These are phyloP conservation scores for Bettongia penicillata DNA, from an alignment of 2,113 vertebrate genomes.

Conservation along the genomic window DNA sequence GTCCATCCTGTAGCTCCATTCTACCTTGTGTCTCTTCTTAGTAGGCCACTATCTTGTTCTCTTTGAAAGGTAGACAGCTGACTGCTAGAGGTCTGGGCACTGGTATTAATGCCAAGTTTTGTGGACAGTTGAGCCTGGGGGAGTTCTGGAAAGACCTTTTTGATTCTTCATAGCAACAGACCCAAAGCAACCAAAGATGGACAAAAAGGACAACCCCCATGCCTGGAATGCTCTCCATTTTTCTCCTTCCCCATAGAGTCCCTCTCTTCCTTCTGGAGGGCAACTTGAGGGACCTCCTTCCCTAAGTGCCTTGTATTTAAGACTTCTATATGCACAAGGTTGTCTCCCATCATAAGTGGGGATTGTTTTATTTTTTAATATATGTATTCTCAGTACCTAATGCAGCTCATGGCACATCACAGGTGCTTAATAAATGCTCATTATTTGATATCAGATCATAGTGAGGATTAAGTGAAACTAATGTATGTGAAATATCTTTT, in stretches of 20 bases:
- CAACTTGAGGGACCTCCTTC: background rate
- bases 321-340: background rate
- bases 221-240: background rate
- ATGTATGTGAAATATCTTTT: background rate
- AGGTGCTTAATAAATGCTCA: background rate
- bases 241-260: background rate
- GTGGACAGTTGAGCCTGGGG: background rate
- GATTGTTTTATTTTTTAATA: background rate
- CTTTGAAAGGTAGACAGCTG: background rate
- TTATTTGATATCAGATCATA: background rate
- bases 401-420: too few species aligned
- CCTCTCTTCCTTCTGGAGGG: background rate
- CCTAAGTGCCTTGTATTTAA: background rate
- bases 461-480: background rate
- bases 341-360: background rate
- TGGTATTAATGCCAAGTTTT: too few species aligned
- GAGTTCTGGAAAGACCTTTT: background rate
- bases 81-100: background rate
- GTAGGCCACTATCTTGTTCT: background rate
- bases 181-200: background rate
- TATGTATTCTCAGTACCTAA: background rate
- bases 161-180: background rate
- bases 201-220: background rate
- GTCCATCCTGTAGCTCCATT: background rate
- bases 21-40: background rate